phyloP scores from a whole-genome alignment of 1,140 invertebrate species.

The Dreissena polymorpha region DNA sequence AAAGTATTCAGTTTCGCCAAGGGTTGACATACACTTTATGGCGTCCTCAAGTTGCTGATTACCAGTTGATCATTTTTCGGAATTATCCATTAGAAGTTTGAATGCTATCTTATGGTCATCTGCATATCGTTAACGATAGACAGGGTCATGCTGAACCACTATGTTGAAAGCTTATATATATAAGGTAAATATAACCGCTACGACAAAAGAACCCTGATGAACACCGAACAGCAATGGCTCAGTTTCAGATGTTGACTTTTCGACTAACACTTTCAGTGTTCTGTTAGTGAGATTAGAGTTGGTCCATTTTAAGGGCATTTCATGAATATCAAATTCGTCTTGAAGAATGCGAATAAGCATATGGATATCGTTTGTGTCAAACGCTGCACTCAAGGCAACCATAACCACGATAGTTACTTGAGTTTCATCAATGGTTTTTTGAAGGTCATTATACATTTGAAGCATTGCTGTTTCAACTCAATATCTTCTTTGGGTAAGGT shows the following conservation, averaged over 20 bases:
- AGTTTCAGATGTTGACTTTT: slow-evolving; percentile 1
- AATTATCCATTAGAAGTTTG: background rate
- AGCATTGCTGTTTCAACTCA: slow-evolving; percentile 14
- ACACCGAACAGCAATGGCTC: slow-evolving; percentile 12
- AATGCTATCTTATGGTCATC: slow-evolving; percentile 3
- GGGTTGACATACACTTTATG: background rate
- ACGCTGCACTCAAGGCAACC: slow-evolving; percentile 4
- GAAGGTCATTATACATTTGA: slow-evolving; percentile 13
- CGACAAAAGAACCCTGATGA: background rate
- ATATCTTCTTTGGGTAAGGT: slow-evolving; percentile 2
- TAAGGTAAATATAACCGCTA: background rate
- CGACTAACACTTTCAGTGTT: slow-evolving; percentile 15
- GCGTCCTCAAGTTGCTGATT: background rate
- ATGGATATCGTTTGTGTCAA: background rate
- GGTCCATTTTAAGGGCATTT: background rate
- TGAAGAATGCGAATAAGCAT: slow-evolving; percentile 10
- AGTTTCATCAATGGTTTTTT: slow-evolving; percentile 6
- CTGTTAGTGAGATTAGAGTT: slow-evolving; percentile 17
- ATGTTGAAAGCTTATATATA: slow-evolving; percentile 2
- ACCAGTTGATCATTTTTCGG: background rate
- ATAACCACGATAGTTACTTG: slow-evolving; percentile 12
- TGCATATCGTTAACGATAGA: background rate
- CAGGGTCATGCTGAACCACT: background rate
- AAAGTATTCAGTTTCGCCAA: background rate
- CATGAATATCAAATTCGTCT: background rate